These are phyloP conservation scores for Noctua fimbriata DNA, from an alignment of 2,888 invertebrate species.

Conservation along the genomic window DNA sequence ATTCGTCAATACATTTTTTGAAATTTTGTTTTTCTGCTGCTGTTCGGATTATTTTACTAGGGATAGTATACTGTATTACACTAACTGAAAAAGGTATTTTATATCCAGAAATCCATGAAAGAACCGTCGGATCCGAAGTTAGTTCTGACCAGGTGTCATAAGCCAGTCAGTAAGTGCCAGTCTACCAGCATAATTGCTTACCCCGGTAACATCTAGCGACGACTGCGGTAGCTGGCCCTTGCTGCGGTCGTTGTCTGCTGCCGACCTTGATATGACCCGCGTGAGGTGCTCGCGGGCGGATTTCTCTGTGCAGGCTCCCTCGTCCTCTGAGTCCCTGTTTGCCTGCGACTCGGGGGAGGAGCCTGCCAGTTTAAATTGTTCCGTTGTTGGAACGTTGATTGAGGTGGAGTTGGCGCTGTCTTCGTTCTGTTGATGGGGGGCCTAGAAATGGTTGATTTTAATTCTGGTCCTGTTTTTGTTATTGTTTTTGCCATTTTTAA, in stretches of 20 bases:
- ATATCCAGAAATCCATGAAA: too few relatives aligned
- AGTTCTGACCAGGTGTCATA: background rate
- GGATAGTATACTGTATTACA: background rate
- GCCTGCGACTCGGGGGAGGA: constrained; percentile 48
- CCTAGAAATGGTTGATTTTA: too few relatives aligned
- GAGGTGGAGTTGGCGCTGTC: too few relatives aligned
- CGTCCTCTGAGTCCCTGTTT: constrained; percentile 56
- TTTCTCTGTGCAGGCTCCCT: constrained; percentile 9
- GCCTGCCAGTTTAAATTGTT: constrained; percentile 9
- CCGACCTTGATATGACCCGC: too few relatives aligned
- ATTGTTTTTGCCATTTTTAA: background rate
- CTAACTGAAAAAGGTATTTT: background rate
- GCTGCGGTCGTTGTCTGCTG: too few relatives aligned
- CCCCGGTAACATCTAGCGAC: background rate
- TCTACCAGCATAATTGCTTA: background rate
- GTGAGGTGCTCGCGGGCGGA: background rate
- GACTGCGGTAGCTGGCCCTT: background rate
- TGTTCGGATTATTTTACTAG: background rate
- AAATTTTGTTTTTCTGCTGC: constrained; percentile 2
- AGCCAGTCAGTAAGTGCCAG: background rate
- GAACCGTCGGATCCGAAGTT: too few relatives aligned
- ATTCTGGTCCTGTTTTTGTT: background rate
- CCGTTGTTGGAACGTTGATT: constrained; percentile 4
- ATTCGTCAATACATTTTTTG: constrained; percentile 1
- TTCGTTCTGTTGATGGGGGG: too few relatives aligned